These are phyloP conservation scores for Pseudotriccus pelzelni DNA, from an alignment of 2,797 vertebrate genomes.

Conservation along the genomic window DNA sequence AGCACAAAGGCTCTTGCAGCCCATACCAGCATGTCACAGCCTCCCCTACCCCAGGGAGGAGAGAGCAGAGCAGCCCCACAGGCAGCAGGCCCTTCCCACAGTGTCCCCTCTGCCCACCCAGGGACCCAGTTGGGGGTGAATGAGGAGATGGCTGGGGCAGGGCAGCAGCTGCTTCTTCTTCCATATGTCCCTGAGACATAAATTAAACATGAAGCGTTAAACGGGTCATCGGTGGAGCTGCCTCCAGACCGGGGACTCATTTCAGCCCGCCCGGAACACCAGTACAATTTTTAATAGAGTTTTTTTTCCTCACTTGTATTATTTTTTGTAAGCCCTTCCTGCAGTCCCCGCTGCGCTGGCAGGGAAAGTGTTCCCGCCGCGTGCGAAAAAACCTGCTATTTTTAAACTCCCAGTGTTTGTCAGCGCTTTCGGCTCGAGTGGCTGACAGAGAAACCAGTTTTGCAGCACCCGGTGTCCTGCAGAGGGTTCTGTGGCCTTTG, in stretches of 20 bases:
- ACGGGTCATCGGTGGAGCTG: not conserved
- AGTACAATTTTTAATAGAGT: not conserved
- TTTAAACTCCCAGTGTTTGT: constrained; percentile 35
- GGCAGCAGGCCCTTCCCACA: not conserved
- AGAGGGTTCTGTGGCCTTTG: not conserved
- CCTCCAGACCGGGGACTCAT: not conserved
- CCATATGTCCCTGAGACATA: not conserved
- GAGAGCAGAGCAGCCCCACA: not conserved
- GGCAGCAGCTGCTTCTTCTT: not conserved
- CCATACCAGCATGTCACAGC: rapidly evolving
- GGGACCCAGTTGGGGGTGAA: rapidly evolving
- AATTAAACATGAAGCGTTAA: not conserved
- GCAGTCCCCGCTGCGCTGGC: constrained; percentile 15
- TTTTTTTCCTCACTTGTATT: not conserved
- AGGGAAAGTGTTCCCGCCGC: not conserved
- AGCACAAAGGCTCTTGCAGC: not conserved
- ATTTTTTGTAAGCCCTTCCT: not conserved
- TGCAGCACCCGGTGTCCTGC: not conserved
- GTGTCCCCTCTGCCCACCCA: not conserved
- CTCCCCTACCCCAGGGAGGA: not conserved
- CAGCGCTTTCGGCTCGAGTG: constrained; percentile 1
- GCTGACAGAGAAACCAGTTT: not conserved
- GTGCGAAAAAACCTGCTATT: constrained; percentile 16
- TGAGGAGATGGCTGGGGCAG: not conserved
- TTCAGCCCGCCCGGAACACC: not conserved